Conservation (phyloP, 2,113 vertebrate species). For the Martes martes region DNA sequence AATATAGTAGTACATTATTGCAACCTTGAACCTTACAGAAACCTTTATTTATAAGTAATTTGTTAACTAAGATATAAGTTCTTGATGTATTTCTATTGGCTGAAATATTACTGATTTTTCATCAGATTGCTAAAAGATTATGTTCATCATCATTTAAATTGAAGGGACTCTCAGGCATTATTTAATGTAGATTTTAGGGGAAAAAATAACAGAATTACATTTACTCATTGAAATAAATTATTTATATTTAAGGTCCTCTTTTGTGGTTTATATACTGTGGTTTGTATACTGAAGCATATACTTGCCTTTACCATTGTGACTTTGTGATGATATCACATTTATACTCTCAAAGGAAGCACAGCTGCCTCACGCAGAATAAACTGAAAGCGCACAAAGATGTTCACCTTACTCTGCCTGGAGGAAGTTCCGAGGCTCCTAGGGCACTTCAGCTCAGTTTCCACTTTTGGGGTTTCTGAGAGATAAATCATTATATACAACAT, state of each 20-base stretch:
- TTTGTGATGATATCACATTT: slow-evolving; percentile 2
- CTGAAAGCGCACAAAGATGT: not conserved
- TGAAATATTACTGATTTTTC: not conserved
- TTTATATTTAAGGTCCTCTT: not conserved
- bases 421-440: not conserved
- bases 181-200: not conserved
- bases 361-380: not conserved
- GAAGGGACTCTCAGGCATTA: not conserved
- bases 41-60: not conserved
- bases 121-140: not conserved
- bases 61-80: not conserved
- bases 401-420: not conserved
- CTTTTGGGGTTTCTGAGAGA: slow-evolving; percentile 15
- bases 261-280: not conserved
- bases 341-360: not conserved
- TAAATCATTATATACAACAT: not conserved
- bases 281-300: not conserved
- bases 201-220: not conserved
- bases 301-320: not conserved
- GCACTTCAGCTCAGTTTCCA: not conserved
- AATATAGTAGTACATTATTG: slow-evolving; percentile 22
- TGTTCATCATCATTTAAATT: not conserved
- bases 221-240: not conserved
- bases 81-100: not conserved
- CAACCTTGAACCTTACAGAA: slow-evolving; percentile 8